These are phyloP conservation scores for Alauda arvensis DNA, from an alignment of 2,797 vertebrate genomes.

Conservation along the genomic window DNA sequence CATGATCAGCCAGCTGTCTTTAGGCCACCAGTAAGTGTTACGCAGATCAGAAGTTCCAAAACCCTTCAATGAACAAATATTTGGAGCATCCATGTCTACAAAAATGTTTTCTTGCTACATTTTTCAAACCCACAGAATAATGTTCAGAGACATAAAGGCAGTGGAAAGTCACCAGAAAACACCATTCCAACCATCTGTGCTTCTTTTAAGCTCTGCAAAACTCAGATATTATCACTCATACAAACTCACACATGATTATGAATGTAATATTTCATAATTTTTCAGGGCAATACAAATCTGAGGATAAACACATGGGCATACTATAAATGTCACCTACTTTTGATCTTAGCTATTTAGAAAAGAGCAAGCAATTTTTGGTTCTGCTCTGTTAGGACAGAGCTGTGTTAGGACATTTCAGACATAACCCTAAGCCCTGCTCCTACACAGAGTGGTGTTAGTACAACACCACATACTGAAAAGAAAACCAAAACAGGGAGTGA, in stretches of 20 bases:
- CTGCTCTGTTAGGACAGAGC: neutral
- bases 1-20: neutral
- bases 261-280: neutral
- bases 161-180: neutral
- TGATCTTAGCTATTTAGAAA: neutral
- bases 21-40: neutral
- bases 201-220: neutral
- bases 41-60: neutral
- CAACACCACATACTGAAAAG: rapidly evolving
- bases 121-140: neutral
- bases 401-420: neutral
- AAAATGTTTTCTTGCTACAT: neutral
- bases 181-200: neutral
- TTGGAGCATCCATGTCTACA: neutral
- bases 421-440: neutral
- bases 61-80: constrained; percentile 13
- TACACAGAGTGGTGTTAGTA: neutral
- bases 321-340: neutral
- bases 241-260: neutral
- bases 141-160: neutral
- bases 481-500: neutral
- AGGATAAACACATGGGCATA: neutral
- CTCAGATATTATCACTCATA: neutral
- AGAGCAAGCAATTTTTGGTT: neutral
- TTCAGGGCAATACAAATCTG: neutral